Conservation (phyloP, 2,113 vertebrate species). For the Hippolais icterina region DNA sequence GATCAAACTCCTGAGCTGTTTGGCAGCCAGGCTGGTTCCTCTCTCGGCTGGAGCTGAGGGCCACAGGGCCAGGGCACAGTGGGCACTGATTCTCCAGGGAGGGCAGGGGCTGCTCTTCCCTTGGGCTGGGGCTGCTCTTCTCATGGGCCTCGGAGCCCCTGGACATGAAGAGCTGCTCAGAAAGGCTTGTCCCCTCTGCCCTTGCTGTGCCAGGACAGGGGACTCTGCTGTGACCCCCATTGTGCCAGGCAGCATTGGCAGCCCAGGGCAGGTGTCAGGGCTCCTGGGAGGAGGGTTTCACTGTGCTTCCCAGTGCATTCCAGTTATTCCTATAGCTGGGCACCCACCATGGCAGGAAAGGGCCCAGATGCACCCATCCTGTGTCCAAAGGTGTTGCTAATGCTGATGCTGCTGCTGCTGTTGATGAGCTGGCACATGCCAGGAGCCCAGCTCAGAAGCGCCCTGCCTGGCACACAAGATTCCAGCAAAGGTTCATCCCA, state of each 20-base stretch:
- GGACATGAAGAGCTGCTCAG: not conserved
- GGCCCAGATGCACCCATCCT: not conserved
- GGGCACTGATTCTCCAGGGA: rapidly evolving
- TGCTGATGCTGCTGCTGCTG: not conserved
- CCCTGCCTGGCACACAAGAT: not conserved
- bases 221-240: not conserved
- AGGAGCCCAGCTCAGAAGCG: not conserved
- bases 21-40: not conserved
- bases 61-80: not conserved
- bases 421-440: not conserved
- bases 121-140: not conserved
- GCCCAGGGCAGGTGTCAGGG: rapidly evolving
- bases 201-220: not conserved
- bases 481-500: not conserved
- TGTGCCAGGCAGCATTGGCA: not conserved
- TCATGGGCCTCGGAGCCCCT: rapidly evolving
- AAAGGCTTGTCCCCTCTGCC: not conserved
- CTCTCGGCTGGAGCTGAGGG: not conserved
- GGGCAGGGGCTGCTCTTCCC: not conserved
- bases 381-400: rapidly evolving
- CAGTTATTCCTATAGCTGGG: not conserved
- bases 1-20: not conserved
- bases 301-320: not conserved
- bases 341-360: not conserved
- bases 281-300: not conserved